Percentiles rank a stretch among this genome's conserved stretches.
These are phyloP conservation scores for Scotopteryx bipunctaria DNA, from an alignment of 2,888 invertebrate species.

Conservation along the genomic window DNA sequence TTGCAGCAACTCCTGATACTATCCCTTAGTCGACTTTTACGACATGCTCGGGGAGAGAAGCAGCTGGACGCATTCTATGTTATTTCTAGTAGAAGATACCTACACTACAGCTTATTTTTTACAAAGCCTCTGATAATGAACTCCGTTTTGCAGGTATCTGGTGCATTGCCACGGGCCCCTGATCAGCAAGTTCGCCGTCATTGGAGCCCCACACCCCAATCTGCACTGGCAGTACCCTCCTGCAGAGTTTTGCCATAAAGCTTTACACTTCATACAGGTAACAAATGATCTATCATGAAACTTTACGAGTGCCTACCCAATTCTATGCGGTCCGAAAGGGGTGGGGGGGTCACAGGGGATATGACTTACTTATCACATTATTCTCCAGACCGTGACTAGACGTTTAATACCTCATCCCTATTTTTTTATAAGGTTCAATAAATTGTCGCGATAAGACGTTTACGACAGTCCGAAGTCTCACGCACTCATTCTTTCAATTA, in stretches of 20 bases:
- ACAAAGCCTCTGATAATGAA: too few species aligned
- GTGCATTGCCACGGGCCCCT: slow-evolving; percentile 62
- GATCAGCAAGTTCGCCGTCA: slow-evolving; percentile 65
- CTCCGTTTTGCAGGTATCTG: slow-evolving; percentile 70
- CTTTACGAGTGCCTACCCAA: too few species aligned
- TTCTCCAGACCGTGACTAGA: background rate
- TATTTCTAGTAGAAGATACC: too few species aligned
- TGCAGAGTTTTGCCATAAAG: slow-evolving; percentile 60
- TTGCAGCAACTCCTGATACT: too few species aligned
- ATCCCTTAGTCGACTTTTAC: too few species aligned
- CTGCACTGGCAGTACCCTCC: slow-evolving; percentile 77
- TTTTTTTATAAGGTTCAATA: background rate
- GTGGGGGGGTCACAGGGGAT: too few species aligned
- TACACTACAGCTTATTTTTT: too few species aligned
- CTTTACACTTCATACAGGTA: slow-evolving; percentile 74
- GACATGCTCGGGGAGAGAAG: too few species aligned
- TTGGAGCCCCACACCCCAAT: slow-evolving; percentile 73
- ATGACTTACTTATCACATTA: too few species aligned
- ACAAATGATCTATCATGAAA: too few species aligned
- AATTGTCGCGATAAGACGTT: slow-evolving; percentile 6
- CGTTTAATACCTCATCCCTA: slow-evolving; percentile 8
- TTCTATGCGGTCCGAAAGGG: too few species aligned
- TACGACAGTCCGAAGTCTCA: slow-evolving; percentile 24
- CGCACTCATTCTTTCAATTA: slow-evolving; percentile 15
- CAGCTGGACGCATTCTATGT: too few species aligned